Evolutionary conservation across 2,797 vertebrate species (phyloP).

Genomic region (Pyrocephalus nanus): DNA sequence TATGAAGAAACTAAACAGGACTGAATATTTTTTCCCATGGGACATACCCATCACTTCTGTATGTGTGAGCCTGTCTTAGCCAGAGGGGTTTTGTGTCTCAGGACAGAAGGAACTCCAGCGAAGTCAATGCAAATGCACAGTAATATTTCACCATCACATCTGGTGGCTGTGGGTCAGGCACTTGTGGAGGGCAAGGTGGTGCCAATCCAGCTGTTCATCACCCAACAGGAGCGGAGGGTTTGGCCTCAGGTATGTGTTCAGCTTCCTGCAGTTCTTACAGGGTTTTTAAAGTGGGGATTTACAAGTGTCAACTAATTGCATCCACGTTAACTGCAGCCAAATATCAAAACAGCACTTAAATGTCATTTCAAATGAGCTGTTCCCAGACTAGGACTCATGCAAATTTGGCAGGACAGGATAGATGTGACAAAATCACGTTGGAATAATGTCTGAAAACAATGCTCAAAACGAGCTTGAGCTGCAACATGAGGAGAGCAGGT

Average conservation of each 20-base stretch:
- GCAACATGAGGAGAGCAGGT: background rate
- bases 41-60: background rate
- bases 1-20: background rate
- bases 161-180: background rate
- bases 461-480: background rate
- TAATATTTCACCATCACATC: background rate
- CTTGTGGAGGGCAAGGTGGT: background rate
- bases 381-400: background rate
- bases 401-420: background rate
- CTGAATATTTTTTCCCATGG: background rate
- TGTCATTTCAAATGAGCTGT: background rate
- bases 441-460: background rate
- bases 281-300: slow-evolving; percentile 30
- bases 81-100: background rate
- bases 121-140: background rate
- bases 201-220: background rate
- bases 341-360: slow-evolving; percentile 11
- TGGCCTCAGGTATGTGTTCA: background rate
- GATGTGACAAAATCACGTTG: background rate
- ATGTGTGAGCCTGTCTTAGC: background rate
- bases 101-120: background rate
- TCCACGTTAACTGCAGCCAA: background rate
- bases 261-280: slow-evolving; percentile 14
- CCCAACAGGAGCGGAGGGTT: background rate
- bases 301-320: slow-evolving; percentile 36